Conservation (phyloP, 2,888 invertebrate genomes). For the Axea sp. region DNA sequence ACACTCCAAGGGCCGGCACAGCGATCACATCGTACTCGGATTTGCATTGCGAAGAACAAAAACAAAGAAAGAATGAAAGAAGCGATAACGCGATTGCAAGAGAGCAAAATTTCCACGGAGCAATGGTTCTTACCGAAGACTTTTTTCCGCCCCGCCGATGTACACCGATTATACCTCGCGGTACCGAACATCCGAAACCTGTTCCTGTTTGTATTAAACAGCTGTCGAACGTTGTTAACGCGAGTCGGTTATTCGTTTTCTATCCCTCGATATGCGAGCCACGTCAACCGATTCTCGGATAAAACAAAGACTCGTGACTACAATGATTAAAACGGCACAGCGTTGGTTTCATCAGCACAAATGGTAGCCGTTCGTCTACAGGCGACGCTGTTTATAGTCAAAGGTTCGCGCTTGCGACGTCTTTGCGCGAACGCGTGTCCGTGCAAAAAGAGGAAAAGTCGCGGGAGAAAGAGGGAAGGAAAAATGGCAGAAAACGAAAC, state of each 20-base stretch:
- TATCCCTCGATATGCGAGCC: conserved; percentile 19
- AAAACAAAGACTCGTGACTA: conserved; percentile 35
- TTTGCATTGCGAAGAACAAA: too few relatives aligned
- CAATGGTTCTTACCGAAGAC: too few relatives aligned
- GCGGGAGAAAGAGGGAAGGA: conserved; percentile 2
- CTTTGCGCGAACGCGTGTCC: conserved; percentile 45
- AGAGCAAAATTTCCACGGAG: too few relatives aligned
- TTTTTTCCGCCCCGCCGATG: too few relatives aligned
- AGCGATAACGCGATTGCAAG: too few relatives aligned
- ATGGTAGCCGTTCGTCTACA: conserved; percentile 31
- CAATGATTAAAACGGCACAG: conserved; percentile 32
- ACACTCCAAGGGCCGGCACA: too few relatives aligned
- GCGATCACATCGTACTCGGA: too few relatives aligned
- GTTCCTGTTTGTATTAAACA: conserved; percentile 31
- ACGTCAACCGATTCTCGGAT: conserved; percentile 23
- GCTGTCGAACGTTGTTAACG: conserved; percentile 24
- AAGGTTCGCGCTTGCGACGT: conserved; percentile 37
- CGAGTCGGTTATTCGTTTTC: conserved; percentile 6
- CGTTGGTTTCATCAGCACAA: conserved; percentile 38
- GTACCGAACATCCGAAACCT: too few relatives aligned
- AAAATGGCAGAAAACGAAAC: conserved; percentile 42
- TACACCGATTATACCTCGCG: too few relatives aligned
- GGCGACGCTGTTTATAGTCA: conserved; percentile 36
- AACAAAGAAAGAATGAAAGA: too few relatives aligned
- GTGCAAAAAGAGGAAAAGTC: conserved; percentile 21